Evolutionary conservation across 2,797 vertebrate species (phyloP).

Genomic region (Microtus agrestis): DNA sequence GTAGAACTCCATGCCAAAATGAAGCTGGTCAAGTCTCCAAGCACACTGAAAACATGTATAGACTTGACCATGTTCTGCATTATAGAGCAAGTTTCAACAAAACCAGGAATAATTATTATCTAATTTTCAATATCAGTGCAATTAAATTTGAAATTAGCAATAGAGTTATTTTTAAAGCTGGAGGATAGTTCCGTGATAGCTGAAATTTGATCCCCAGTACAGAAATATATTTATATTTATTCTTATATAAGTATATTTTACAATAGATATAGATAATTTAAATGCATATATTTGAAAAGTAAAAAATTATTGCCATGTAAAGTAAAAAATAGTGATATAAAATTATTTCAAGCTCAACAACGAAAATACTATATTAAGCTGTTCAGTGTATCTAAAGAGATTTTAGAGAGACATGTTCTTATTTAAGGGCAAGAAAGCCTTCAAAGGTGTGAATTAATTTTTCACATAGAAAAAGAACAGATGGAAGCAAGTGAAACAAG

Average conservation of each 20-base stretch:
- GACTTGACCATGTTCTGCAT: not conserved
- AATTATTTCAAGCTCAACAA: not conserved
- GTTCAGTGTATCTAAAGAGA: not conserved
- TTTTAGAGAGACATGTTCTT: not conserved
- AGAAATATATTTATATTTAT: not conserved
- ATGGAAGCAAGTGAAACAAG: slow-evolving; percentile 8
- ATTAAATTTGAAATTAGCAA: slow-evolving; percentile 23
- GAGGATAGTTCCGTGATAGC: not conserved
- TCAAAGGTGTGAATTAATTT: not conserved
- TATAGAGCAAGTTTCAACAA: not conserved
- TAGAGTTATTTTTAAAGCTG: not conserved
- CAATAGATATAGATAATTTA: not conserved
- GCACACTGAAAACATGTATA: not conserved
- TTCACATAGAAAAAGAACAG: slow-evolving; percentile 2
- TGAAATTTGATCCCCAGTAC: not conserved
- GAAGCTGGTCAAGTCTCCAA: not conserved
- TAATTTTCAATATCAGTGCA: not conserved
- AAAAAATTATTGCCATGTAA: not conserved
- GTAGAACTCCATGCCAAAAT: not conserved
- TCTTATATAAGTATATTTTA: not conserved
- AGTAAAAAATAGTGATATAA: not conserved
- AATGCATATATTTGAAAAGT: not conserved
- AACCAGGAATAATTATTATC: not conserved
- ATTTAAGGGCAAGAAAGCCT: slow-evolving; percentile 1
- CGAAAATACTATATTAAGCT: not conserved